phyloP scores from a whole-genome alignment of 2,888 invertebrate genomes.

The Nephrotoma appendiculata region DNA sequence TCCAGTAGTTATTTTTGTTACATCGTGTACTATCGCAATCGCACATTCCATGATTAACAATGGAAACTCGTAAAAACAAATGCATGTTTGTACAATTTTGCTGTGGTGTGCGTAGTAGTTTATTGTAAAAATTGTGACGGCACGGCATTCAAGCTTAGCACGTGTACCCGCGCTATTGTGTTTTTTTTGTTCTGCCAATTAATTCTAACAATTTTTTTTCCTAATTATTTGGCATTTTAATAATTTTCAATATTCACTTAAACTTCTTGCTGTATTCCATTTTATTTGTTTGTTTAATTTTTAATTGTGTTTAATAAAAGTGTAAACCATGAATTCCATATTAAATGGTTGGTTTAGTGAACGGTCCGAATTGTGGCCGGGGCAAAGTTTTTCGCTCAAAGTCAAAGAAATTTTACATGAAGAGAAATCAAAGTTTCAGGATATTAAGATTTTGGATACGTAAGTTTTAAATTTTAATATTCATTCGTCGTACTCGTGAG shows the following conservation, averaged over 20 bases:
- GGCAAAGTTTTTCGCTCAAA: slow-evolving; percentile 75
- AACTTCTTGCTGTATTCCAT: neutral
- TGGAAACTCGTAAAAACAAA: neutral
- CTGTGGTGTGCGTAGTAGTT: neutral
- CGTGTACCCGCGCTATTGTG: neutral
- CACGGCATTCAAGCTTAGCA: neutral
- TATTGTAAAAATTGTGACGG: neutral
- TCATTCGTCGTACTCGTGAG: neutral
- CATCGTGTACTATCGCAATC: neutral
- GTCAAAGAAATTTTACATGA: slow-evolving; percentile 63
- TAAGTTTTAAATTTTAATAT: slow-evolving; percentile 29
- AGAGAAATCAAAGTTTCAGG: slow-evolving; percentile 70
- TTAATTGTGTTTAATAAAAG: neutral
- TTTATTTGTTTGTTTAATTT: neutral
- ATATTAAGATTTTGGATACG: slow-evolving; percentile 71
- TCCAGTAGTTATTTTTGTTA: neutral
- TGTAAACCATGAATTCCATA: slow-evolving; percentile 46
- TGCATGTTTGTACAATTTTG: neutral
- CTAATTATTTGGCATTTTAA: neutral
- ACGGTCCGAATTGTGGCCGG: slow-evolving; percentile 79
- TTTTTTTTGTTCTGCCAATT: neutral
- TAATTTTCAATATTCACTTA: neutral
- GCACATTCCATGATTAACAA: neutral
- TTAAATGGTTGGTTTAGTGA: slow-evolving; percentile 88
- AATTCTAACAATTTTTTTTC: neutral